Evolutionary conservation across 2,113 vertebrate species (phyloP).

Genomic region (Willisornis vidua): DNA sequence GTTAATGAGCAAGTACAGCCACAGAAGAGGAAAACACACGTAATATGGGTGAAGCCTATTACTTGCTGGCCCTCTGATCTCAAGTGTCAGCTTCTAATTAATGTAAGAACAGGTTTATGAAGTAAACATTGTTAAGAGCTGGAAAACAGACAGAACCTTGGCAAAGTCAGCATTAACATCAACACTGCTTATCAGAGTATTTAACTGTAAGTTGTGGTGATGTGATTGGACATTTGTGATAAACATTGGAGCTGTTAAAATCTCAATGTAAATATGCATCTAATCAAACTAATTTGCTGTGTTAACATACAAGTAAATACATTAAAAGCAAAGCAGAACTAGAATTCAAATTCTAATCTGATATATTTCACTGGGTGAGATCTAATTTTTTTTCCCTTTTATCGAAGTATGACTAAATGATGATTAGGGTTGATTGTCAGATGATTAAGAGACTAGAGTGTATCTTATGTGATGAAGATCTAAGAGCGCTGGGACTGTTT

Average conservation of each 20-base stretch:
- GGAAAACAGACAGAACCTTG: background rate
- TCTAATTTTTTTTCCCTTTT: background rate
- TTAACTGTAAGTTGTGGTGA: background rate
- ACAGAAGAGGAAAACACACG: background rate
- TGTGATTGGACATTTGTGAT: background rate
- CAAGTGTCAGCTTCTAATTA: background rate
- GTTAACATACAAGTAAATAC: background rate
- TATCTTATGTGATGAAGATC: background rate
- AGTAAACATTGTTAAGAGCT: background rate
- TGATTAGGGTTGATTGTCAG: background rate
- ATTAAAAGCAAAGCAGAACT: background rate
- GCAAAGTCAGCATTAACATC: background rate
- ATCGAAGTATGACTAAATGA: background rate
- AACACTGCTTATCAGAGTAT: background rate
- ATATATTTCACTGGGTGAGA: background rate
- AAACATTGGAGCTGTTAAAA: background rate
- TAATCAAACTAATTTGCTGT: background rate
- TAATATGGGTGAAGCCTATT: background rate
- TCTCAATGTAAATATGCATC: background rate
- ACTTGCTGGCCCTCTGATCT: background rate
- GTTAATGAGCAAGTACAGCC: background rate
- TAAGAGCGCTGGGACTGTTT: background rate
- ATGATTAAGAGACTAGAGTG: background rate
- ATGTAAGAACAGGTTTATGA: background rate
- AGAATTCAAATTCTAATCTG: background rate